phyloP scores from a whole-genome alignment of 2,888 invertebrate species.

The Dryomyza anilis region DNA sequence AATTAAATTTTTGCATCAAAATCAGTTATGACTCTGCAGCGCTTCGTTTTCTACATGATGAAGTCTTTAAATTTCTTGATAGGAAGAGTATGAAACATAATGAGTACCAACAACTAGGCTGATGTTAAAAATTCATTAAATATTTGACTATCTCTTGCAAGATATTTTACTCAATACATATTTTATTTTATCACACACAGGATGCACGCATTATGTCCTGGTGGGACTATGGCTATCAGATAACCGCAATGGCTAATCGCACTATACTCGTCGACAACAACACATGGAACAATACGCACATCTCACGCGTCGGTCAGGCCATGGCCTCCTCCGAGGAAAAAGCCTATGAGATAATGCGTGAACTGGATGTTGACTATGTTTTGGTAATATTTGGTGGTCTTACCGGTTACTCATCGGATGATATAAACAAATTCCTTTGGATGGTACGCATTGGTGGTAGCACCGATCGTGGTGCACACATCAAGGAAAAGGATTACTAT shows the following conservation, averaged over 20 bases:
- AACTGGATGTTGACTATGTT: conserved; percentile 97
- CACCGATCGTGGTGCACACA: conserved; percentile 92
- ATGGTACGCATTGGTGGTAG: conserved; percentile 98
- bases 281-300: conserved; percentile 99
- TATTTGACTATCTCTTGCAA: neutral
- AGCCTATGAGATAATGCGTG: conserved; percentile 97
- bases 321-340: conserved; percentile 97
- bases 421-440: conserved; percentile 99
- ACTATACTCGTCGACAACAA: conserved; percentile 98
- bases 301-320: conserved; percentile 96
- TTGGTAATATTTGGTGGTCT: conserved; percentile 98
- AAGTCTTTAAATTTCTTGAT: conserved; percentile 55
- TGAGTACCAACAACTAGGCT: conserved; percentile 50
- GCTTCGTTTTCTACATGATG: conserved; percentile 50
- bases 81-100: conserved; percentile 61
- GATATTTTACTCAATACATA: neutral
- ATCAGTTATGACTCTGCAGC: no score
- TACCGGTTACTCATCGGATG: conserved; percentile 97
- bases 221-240: conserved; percentile 99
- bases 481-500: conserved; percentile 96
- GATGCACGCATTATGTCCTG: conserved; percentile 98
- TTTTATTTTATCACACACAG: conserved; percentile 63
- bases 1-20: neutral
- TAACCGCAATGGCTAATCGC: conserved; percentile 98
- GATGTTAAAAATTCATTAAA: conserved; percentile 31